Conservation (phyloP, 2,888 invertebrate species). For the Andrena praecox region DNA sequence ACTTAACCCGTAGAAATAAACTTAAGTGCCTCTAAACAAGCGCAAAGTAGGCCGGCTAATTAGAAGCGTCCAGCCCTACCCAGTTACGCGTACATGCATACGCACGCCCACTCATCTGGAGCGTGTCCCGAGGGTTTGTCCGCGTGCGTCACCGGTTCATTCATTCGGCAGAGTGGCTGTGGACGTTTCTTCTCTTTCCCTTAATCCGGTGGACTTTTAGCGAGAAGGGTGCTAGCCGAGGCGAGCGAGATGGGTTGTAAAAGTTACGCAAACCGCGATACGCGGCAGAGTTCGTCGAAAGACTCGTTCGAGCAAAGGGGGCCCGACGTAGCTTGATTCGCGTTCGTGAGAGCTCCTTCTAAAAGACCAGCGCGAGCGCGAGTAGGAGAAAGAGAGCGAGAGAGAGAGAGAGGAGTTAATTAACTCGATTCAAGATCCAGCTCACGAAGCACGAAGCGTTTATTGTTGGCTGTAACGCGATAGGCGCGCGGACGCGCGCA, state of each 20-base stretch:
- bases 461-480: constrained; percentile 65
- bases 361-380: neutral
- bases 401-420: constrained; percentile 54
- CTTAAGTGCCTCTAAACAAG: constrained; percentile 63
- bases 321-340: neutral
- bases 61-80: constrained; percentile 68
- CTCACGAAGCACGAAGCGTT: constrained; percentile 44
- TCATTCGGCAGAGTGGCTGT: constrained; percentile 52
- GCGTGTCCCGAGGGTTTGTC: constrained; percentile 51
- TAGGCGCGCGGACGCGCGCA: constrained; percentile 40
- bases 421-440: constrained; percentile 63
- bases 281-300: neutral
- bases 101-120: constrained; percentile 20
- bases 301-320: neutral
- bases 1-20: constrained; percentile 48
- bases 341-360: neutral
- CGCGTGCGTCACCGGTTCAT: constrained; percentile 53
- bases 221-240: too few species aligned
- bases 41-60: constrained; percentile 74
- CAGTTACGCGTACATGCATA: constrained; percentile 30
- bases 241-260: too few species aligned
- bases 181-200: constrained; percentile 21
- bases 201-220: neutral
- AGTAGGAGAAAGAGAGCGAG: neutral
- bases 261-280: neutral